phyloP scores from a whole-genome alignment of 2,888 invertebrate genomes.

The Syrista parreyssii region DNA sequence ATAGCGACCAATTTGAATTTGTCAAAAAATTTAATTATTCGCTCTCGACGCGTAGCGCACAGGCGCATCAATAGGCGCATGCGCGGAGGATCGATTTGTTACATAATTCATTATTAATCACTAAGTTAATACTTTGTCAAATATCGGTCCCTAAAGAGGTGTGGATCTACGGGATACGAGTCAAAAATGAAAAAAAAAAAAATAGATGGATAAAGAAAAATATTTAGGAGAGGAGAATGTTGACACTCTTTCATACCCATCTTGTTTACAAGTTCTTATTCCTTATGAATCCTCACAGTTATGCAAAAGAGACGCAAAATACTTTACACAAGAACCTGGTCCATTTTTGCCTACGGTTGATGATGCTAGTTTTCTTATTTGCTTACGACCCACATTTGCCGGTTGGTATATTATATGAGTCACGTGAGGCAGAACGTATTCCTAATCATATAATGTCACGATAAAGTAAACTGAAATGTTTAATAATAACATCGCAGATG shows the following conservation, averaged over 20 bases:
- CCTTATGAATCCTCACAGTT: neutral
- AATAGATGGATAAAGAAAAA: neutral
- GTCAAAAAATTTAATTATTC: neutral
- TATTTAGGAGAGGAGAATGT: neutral
- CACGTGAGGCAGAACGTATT: neutral
- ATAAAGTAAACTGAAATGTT: neutral
- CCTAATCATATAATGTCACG: neutral
- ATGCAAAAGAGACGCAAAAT: neutral
- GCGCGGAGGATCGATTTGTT: neutral
- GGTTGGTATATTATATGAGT: neutral
- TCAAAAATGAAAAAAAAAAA: neutral
- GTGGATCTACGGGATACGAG: neutral
- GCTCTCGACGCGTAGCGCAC: neutral
- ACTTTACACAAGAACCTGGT: neutral
- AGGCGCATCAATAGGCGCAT: neutral
- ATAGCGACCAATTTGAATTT: neutral
- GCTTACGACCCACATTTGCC: neutral
- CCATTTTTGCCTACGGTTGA: neutral
- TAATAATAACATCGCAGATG: neutral
- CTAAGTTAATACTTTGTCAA: neutral
- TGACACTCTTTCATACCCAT: neutral
- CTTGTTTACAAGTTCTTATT: neutral
- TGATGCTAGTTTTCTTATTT: neutral
- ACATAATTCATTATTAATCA: neutral
- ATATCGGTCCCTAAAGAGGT: neutral